phyloP scores from a whole-genome alignment of 2,797 vertebrate species.

The Myotis planiceps region DNA sequence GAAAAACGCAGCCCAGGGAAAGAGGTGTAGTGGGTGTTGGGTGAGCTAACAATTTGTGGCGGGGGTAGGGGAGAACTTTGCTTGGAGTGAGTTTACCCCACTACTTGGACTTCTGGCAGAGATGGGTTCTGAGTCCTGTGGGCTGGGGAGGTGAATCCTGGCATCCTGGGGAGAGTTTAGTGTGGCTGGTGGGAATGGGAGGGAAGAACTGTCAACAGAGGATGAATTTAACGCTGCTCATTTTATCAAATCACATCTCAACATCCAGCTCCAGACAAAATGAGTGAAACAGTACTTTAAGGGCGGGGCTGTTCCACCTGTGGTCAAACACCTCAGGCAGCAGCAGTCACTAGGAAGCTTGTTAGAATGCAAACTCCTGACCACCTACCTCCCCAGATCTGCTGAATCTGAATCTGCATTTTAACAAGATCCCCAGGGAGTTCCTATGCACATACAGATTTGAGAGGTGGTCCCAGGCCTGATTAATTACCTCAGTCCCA shows the following conservation, averaged over 20 bases:
- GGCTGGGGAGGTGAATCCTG: background rate
- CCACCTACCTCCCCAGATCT: background rate
- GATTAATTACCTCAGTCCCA: background rate
- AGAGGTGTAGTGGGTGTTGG: background rate
- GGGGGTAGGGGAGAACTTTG: background rate
- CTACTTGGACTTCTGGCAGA: background rate
- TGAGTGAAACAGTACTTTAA: background rate
- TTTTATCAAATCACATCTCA: background rate
- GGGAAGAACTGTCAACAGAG: background rate
- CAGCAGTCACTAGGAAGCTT: background rate
- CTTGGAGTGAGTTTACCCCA: background rate
- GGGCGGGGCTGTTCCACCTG: background rate
- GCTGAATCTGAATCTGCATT: constrained; percentile 54
- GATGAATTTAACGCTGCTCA: background rate
- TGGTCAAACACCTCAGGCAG: background rate
- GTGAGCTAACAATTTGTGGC: background rate
- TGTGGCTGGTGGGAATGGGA: background rate
- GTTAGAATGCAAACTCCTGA: background rate
- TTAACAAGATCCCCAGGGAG: constrained; percentile 45
- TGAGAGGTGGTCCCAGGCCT: background rate
- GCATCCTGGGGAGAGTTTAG: background rate
- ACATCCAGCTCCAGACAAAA: background rate
- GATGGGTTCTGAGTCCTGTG: background rate
- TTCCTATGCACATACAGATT: constrained; percentile 37
- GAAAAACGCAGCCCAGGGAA: background rate